Percentiles rank a stretch among this genome's conserved stretches.
phyloP scores from a whole-genome alignment of 2,888 invertebrate species.

The Clivina fossor region DNA sequence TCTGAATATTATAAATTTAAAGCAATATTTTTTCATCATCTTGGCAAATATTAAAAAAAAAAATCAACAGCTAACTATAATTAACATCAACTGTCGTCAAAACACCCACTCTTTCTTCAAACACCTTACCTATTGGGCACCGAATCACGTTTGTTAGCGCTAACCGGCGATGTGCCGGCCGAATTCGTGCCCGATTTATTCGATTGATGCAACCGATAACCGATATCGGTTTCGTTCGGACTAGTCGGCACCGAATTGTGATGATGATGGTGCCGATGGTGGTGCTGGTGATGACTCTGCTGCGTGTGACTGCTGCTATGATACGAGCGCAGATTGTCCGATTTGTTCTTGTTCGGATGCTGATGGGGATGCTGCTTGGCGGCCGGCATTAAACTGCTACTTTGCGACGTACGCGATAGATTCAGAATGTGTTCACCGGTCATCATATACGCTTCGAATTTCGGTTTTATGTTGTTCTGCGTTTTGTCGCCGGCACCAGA shows the following conservation, averaged over 20 bases:
- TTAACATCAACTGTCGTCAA: no score
- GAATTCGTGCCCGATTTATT: constrained; percentile 54
- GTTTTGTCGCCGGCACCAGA: constrained; percentile 51
- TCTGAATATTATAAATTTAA: no score
- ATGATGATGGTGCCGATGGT: constrained; percentile 49
- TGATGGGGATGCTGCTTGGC: no score
- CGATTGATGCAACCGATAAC: constrained; percentile 52
- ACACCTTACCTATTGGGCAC: no score
- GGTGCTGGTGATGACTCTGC: constrained; percentile 47
- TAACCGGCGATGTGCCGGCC: constrained; percentile 58
- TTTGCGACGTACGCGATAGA: constrained; percentile 79
- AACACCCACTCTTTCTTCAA: neutral
- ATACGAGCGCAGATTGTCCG: constrained; percentile 54
- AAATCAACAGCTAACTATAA: no score
- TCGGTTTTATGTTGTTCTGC: constrained; percentile 50
- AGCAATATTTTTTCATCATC: no score
- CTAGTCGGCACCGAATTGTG: constrained; percentile 71
- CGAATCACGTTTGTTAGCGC: constrained; percentile 56
- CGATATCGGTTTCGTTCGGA: constrained; percentile 65
- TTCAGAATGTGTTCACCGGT: constrained; percentile 95
- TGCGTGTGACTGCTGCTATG: constrained; percentile 58
- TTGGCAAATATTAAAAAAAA: no score
- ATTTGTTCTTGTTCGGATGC: no score
- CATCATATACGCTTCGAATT: constrained; percentile 96
- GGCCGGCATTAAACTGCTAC: constrained; percentile 62